phyloP scores from a whole-genome alignment of 2,797 vertebrate species.

The Geotrypetes seraphini region DNA sequence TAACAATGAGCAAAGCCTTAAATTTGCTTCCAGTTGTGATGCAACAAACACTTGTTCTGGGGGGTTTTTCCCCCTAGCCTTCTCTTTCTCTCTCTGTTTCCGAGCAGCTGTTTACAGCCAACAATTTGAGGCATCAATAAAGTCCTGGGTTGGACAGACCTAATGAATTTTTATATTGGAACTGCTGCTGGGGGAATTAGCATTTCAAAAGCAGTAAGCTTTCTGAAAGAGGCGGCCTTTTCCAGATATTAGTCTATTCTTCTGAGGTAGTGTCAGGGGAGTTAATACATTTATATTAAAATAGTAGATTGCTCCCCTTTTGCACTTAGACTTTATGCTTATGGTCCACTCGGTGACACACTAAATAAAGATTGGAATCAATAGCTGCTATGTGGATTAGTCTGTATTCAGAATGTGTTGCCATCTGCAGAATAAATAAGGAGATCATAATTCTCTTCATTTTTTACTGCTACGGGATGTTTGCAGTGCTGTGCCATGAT shows the following conservation, averaged over 20 bases:
- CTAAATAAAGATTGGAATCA: not conserved
- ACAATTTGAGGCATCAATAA: slow-evolving; percentile 1
- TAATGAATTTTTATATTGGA: slow-evolving; percentile 11
- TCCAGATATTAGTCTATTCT: slow-evolving; percentile 2
- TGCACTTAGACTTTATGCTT: not conserved
- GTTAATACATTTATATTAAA: not conserved
- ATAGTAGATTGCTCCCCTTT: not conserved
- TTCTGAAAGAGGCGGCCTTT: not conserved
- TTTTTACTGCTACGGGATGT: no score
- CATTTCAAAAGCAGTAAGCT: slow-evolving; percentile 1
- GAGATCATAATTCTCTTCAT: no score
- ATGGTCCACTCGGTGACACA: not conserved
- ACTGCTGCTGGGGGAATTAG: slow-evolving; percentile 6
- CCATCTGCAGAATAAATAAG: not conserved
- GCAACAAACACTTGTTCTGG: no score
- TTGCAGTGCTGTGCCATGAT: no score
- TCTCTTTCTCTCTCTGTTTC: no score
- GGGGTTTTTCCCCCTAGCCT: no score
- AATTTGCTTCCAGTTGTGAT: no score
- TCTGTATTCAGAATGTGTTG: not conserved
- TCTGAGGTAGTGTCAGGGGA: not conserved
- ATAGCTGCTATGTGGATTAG: not conserved
- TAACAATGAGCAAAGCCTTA: no score
- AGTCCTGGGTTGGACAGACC: slow-evolving; percentile 3
- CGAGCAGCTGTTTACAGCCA: slow-evolving; percentile 3